These are phyloP conservation scores for Cosmopolites sordidus DNA, from an alignment of 2,888 invertebrate species.

Conservation along the genomic window DNA sequence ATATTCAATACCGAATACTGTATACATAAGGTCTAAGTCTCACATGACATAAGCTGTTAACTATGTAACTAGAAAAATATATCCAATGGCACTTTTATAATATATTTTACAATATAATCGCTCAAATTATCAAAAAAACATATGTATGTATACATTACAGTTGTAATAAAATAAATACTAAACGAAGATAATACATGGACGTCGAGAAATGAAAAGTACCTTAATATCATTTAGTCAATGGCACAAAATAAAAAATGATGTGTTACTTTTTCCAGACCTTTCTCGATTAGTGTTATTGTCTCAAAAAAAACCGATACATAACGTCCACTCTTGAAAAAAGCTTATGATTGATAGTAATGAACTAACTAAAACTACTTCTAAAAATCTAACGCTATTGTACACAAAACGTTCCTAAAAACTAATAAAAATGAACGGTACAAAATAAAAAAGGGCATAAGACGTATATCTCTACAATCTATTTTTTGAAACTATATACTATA, in stretches of 20 bases:
- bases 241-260: not conserved
- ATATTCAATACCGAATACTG: slow-evolving; percentile 50
- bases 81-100: slow-evolving; percentile 51
- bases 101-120: slow-evolving; percentile 23
- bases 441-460: slow-evolving; percentile 6
- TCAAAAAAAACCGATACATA: slow-evolving; percentile 3
- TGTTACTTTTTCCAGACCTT: not conserved
- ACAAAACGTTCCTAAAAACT: slow-evolving; percentile 12
- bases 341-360: not conserved
- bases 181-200: slow-evolving; percentile 9
- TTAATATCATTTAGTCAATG: not conserved
- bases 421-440: slow-evolving; percentile 6
- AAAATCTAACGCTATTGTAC: slow-evolving; percentile 7
- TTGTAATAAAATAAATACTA: slow-evolving; percentile 9
- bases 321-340: slow-evolving; percentile 13
- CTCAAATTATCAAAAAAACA: slow-evolving; percentile 8
- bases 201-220: not conserved
- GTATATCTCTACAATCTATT: slow-evolving; percentile 13
- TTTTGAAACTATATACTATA: slow-evolving; percentile 17
- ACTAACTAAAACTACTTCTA: slow-evolving; percentile 6
- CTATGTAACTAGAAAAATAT: slow-evolving; percentile 52
- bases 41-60: slow-evolving; percentile 49
- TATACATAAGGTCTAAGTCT: slow-evolving; percentile 49
- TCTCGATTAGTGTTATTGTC: not conserved
- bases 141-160: slow-evolving; percentile 3